Evolutionary conservation across 35 echinoderm and acorn worm species (phyloP), one percentile per base, ranked within the genome.

Genomic region (Lytechinus variegatus): DNA sequence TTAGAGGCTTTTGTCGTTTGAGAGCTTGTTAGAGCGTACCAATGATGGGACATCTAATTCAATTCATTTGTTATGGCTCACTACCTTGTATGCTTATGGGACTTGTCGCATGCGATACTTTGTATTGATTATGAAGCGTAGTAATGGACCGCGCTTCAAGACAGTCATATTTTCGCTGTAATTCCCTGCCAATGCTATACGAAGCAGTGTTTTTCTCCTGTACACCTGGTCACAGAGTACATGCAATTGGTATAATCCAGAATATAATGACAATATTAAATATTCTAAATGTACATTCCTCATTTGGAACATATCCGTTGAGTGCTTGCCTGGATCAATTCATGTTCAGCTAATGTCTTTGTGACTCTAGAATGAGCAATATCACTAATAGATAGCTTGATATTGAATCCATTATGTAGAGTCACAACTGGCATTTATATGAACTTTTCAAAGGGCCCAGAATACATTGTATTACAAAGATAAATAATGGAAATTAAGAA

Each of bases 1-100:
- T 90, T 90, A 90, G 88, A 27, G 88, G 88, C 88, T 90, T 90
- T 90, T 90, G 88, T 90, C 88, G 52, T 90, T 90, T 44, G 88
- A 52, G 52, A 90, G 88, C 88, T 54, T 54, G 88, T 90, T 90
- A 90, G 88, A 52, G 29, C 88, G 52, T 90, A 33, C 88, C 28
- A 54, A 90, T 90, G 28, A 54, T 54, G 29, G 52, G 52, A 90
- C 52, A 90, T 54, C 88, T 90, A 90, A 90, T 90, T 90, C 88
- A 90, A 90, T 90, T 90, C 28, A 90, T 90, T 90, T 90, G 88
- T 90, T 90, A 90, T 28, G 88, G 29, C 52, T 90, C 88, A 90
- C 88, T 90, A 90, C 28, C 88, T 90, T 44, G 88, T 90, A 12
- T 90, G 52, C 88, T 44, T 90, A 54, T 52, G 88, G 27, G 88